Evolutionary conservation across 2,888 invertebrate genomes (phyloP), one percentile per base, ranked within the genome.

Genomic region (Drosophila mimetica): DNA sequence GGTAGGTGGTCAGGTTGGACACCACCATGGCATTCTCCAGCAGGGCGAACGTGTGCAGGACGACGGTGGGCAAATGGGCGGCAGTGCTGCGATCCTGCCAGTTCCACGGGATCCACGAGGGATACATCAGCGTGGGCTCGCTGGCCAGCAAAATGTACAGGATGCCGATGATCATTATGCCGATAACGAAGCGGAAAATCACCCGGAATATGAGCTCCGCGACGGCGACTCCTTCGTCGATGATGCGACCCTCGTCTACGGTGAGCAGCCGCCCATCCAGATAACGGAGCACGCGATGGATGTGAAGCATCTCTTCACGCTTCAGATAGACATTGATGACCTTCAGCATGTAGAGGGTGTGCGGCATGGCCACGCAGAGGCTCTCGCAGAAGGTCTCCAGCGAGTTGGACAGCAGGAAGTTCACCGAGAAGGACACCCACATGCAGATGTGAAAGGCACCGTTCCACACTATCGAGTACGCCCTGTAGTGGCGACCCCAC

Each of bases 41-140:
- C 7, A 88, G 2, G 2, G 63, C 74, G 0, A 75, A 4, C 0
- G 72, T 11, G 46, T 89, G 84, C 16, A 75, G 0, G 0, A 0
- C 0, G 0, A 34, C 7, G 0, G 88, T 73, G 2, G 34, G 0
- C 0, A 51, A 0, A 14, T 44, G 81, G 1, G 13, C 9, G 7
- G 2, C 41, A 16, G 4, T 5, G 6, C n/a, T n/a, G 1, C n/a
- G n/a, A n/a, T 32, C 18, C 42, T 60, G 61, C 79, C 79, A 91
- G 46, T 90, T 64, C 79, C 91, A 86, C 0, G 91, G 91, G 47
- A 82, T 74, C 90, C 89, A 91, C 4, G 76, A 64, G 0, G 86
- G 79, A 61, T 82, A 88, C 63, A 88, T 73, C 4, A 90, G 42
- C 0, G 50, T 60, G 0, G 69, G 63, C 5, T 79, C 83, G 0